Conservation (phyloP, 2,797 vertebrate species). For the Eurystomus glaucurus region DNA sequence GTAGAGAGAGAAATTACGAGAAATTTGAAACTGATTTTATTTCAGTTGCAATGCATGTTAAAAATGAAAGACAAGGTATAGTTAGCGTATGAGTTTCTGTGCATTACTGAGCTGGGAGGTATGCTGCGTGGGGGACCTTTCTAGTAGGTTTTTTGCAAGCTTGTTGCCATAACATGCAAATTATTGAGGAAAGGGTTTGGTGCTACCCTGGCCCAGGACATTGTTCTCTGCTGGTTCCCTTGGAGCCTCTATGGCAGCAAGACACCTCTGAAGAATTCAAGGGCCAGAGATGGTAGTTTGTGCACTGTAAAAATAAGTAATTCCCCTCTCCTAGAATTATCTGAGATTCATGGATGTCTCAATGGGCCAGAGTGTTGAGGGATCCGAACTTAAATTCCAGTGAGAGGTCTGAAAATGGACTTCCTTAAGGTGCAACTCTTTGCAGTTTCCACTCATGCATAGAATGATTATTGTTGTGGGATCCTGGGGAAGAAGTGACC, state of each 20-base stretch:
- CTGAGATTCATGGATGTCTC: background rate
- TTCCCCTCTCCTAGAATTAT: background rate
- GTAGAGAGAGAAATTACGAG: background rate
- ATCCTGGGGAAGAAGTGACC: background rate
- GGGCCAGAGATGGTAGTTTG: background rate
- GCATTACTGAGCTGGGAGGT: background rate
- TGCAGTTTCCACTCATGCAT: background rate
- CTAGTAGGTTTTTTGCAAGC: background rate
- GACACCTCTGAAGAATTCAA: background rate
- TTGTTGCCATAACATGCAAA: accelerated
- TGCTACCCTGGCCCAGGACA: background rate
- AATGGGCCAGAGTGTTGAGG: accelerated
- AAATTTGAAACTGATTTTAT: background rate
- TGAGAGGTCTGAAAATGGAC: background rate
- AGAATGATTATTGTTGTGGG: background rate
- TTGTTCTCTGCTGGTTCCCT: background rate
- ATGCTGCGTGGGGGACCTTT: background rate
- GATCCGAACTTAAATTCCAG: background rate
- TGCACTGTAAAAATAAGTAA: accelerated
- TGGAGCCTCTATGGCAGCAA: background rate
- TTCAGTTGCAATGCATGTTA: background rate
- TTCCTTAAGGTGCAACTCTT: background rate
- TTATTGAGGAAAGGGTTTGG: background rate
- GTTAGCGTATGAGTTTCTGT: background rate
- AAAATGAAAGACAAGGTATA: background rate